Evolutionary conservation across 2,888 invertebrate species (phyloP), one percentile per base, ranked within the genome.

Genomic region (Agriopis marginaria): DNA sequence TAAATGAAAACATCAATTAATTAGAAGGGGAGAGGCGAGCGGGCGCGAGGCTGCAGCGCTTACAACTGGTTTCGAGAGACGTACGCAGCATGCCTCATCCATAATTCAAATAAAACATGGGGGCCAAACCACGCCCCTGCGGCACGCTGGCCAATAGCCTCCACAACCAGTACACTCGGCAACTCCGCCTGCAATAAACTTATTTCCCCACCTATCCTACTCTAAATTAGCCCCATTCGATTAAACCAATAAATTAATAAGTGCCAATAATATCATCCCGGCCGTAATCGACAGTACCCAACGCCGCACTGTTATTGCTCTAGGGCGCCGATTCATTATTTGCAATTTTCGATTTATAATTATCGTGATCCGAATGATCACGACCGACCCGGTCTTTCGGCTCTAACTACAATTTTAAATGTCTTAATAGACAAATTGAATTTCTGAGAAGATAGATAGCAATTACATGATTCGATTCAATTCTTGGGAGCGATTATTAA

Each of bases 41-140:
- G 89, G 89, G 89, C 88, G 88, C 89, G 90, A 89, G 87, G 90
- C 89, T 89, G 91, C 84, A 85, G 85, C 89, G 84, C 86, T 86
- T 89, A 84, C 91, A 92, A 93, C 93, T 93, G 93, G 93, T 93
- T 93, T 90, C 78, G 80, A 88, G 87, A 88, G 84, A 80, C 88
- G 87, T 84, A 84, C 86, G 85, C 86, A 86, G 87, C 87, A 81
- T 87, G 87, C 85, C 86, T 92, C 92, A 93, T 93, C 93, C 93
- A 93, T 94, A 92, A 93, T 93, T 93, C 93, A 93, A 93, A 93
- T 91, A 92, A 86, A 93, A 93, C 91, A 92, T 93, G 93, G 92
- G 92, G 82, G 87, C 92, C 90, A 89, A 83, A 89, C 93, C 82
- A 90, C 93, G 93, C 94, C 94, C 93, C 91, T 90, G 91, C 79